Conservation (phyloP, 2,797 vertebrate species). For the Merluccius polli region DNA sequence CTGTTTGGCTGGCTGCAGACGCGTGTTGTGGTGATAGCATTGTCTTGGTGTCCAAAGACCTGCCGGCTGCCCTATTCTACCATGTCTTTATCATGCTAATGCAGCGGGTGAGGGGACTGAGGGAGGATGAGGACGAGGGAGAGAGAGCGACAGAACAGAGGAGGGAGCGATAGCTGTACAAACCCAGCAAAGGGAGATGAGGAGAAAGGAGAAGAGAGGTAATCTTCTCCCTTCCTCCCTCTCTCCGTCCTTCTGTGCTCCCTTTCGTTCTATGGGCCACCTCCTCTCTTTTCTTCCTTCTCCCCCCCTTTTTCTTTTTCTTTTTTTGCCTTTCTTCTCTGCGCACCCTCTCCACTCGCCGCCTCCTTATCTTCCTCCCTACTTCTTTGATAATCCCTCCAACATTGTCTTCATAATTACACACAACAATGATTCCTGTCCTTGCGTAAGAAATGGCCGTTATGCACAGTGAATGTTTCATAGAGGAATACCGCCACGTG, state of each 20-base stretch:
- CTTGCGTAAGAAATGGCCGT: constrained; percentile 59
- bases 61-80: constrained; percentile 70
- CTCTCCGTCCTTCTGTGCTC: not conserved
- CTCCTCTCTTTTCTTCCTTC: constrained; percentile 38
- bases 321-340: constrained; percentile 51
- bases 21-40: constrained; percentile 70
- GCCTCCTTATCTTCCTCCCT: constrained; percentile 63
- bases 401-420: constrained; percentile 76
- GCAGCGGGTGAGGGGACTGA: constrained; percentile 49
- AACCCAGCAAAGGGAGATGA: constrained; percentile 44
- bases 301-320: constrained; percentile 26
- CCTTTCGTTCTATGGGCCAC: constrained; percentile 35
- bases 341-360: constrained; percentile 63
- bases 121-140: not conserved
- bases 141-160: not conserved
- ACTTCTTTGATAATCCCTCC: constrained; percentile 73
- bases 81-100: constrained; percentile 74
- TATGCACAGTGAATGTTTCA: constrained; percentile 61
- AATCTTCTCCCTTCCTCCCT: constrained; percentile 49
- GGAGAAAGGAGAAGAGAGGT: constrained; percentile 28
- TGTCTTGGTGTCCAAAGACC: constrained; percentile 71
- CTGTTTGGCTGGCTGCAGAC: constrained; percentile 57
- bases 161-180: constrained; percentile 55
- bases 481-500: constrained; percentile 55
- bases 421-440: constrained; percentile 73